A percentile compares a stretch with the other conserved stretches of the same genome.
phyloP scores from a whole-genome alignment of 2,797 vertebrate genomes.

The Eulemur mongoz region DNA sequence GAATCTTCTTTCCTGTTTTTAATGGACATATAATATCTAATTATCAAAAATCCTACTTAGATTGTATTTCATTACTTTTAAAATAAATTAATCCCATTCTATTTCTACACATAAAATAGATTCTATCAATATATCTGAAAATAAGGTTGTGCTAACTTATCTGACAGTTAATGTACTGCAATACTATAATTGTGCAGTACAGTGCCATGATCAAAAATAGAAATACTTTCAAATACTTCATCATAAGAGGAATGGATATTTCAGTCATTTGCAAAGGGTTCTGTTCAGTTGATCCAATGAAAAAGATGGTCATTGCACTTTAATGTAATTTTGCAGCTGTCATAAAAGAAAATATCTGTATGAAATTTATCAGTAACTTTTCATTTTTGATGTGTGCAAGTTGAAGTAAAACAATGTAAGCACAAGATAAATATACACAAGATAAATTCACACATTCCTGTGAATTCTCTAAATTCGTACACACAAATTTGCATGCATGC shows the following conservation, averaged over 20 bases:
- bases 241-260: not conserved
- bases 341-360: not conserved
- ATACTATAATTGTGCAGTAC: not conserved
- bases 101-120: not conserved
- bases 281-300: not conserved
- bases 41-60: not conserved
- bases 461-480: not conserved
- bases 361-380: not conserved
- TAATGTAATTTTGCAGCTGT: not conserved
- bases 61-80: conserved; percentile 25
- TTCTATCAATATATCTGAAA: not conserved
- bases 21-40: conserved; percentile 31
- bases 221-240: not conserved
- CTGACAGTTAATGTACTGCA: not conserved
- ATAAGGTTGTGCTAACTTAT: not conserved
- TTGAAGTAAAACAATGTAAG: not conserved
- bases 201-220: not conserved
- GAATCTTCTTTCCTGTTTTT: conserved; percentile 45
- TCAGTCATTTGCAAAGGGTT: conserved; percentile 5
- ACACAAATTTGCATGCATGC: not conserved
- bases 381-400: not conserved
- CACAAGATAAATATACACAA: not conserved
- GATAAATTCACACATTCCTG: not conserved
- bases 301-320: not conserved
- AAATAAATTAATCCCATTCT: conserved; percentile 43